Conservation (phyloP, 2,797 vertebrate genomes). For the Adrianichthys oophorus region DNA sequence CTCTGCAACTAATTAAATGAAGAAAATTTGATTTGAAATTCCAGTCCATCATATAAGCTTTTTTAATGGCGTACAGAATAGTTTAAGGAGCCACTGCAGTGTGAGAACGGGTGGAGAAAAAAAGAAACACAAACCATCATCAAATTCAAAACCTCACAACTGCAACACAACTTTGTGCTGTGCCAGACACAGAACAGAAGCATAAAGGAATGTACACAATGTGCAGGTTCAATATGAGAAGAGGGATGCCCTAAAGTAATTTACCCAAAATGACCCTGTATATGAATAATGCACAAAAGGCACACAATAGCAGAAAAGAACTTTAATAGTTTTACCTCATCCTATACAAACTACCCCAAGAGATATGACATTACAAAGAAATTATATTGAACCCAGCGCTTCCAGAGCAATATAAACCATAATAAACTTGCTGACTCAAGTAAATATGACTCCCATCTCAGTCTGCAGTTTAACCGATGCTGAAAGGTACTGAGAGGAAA, state of each 20-base stretch:
- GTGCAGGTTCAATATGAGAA: constrained; percentile 50
- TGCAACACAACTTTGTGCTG: constrained; percentile 34
- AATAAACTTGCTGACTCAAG: constrained; percentile 71
- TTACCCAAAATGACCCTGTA: constrained; percentile 56
- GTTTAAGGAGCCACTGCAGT: constrained; percentile 23
- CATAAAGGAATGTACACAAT: constrained; percentile 29
- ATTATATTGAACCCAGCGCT: constrained; percentile 52
- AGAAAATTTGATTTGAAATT: constrained; percentile 14
- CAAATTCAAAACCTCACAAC: constrained; percentile 40
- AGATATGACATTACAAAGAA: constrained; percentile 65
- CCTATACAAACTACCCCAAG: constrained; percentile 64
- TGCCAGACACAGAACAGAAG: constrained; percentile 26
- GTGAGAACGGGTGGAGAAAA: constrained; percentile 26
- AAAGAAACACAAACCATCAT: constrained; percentile 16
- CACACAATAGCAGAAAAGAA: constrained; percentile 47
- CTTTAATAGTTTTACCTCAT: constrained; percentile 54
- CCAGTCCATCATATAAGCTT: constrained; percentile 38
- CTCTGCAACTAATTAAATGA: background rate
- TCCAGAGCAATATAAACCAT: constrained; percentile 57
- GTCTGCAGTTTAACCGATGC: constrained; percentile 39
- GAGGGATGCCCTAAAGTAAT: constrained; percentile 67
- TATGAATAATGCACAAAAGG: constrained; percentile 66
- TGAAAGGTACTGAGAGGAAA: constrained; percentile 50
- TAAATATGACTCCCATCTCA: constrained; percentile 60
- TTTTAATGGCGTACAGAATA: constrained; percentile 23